These are phyloP conservation scores for Pterocles burchelli DNA, from an alignment of 2,113 vertebrate species.

Conservation along the genomic window DNA sequence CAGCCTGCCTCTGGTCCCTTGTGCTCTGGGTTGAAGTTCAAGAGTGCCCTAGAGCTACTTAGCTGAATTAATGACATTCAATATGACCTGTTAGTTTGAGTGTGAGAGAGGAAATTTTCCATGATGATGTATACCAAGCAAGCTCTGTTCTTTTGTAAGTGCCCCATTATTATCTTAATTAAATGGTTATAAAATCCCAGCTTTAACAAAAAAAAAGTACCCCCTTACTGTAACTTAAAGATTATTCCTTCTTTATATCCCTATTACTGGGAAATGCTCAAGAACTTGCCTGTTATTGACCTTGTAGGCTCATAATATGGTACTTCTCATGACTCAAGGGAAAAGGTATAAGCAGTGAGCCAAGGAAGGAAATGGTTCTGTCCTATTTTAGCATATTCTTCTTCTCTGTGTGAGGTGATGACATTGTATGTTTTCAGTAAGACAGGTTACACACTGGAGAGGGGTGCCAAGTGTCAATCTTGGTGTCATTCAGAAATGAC, in stretches of 20 bases:
- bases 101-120: background rate
- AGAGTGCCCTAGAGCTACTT: constrained; percentile 4
- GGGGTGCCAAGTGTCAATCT: background rate
- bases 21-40: constrained; percentile 46
- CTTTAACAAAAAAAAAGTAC: background rate
- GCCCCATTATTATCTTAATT: constrained; percentile 32
- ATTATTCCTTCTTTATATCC: constrained; percentile 33
- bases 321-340: background rate
- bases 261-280: constrained; percentile 2
- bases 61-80: background rate
- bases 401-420: background rate
- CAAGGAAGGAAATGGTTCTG: background rate
- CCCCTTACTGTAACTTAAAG: constrained; percentile 24
- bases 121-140: background rate
- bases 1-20: background rate
- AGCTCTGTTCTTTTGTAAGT: constrained; percentile 3
- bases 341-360: background rate
- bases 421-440: background rate
- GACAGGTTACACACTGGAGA: background rate
- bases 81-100: background rate
- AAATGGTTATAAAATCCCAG: background rate
- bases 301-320: background rate
- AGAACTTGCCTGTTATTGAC: background rate
- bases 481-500: rapidly evolving
- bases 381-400: background rate